These are phyloP conservation scores for Eremobia ochroleuca DNA, from an alignment of 2,888 invertebrate genomes.

Conservation along the genomic window DNA sequence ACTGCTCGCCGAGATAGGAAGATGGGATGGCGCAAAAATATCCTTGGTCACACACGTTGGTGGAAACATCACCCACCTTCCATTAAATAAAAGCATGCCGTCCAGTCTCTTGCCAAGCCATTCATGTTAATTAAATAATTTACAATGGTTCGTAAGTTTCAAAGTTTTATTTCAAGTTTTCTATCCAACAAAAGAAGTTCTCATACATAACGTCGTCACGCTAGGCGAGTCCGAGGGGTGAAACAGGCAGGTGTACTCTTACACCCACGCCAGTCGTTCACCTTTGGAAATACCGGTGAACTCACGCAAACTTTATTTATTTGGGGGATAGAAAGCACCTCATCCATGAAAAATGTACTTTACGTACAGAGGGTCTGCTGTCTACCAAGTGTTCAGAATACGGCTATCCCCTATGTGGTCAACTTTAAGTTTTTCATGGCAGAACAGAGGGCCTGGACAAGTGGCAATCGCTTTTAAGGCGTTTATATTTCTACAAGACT, in stretches of 20 bases:
- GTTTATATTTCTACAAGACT: no score
- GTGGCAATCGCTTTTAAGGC: no score
- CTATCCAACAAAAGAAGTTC: slow-evolving; percentile 22
- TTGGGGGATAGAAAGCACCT: background rate
- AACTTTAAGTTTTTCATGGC: no score
- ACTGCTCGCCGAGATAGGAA: no score
- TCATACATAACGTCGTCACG: slow-evolving; percentile 35
- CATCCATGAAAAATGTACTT: slow-evolving; percentile 3
- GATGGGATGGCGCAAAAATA: no score
- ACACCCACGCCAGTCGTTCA: slow-evolving; percentile 28
- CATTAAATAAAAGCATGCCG: no score
- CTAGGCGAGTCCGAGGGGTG: slow-evolving; percentile 6
- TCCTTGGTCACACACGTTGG: no score
- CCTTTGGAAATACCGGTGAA: slow-evolving; percentile 23
- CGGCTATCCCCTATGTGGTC: no score
- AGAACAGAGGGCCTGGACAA: no score
- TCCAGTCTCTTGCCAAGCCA: no score
- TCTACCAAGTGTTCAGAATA: background rate
- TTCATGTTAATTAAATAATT: background rate
- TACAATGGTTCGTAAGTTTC: slow-evolving; percentile 5
- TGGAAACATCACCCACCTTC: no score
- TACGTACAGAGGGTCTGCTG: background rate
- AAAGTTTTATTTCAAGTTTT: slow-evolving; percentile 15
- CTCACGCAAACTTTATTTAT: slow-evolving; percentile 26
- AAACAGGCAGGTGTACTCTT: slow-evolving; percentile 27